A percentile compares a stretch with the other conserved stretches of the same genome.
phyloP scores from a whole-genome alignment of 2,888 invertebrate species.

The Sarcophaga rosellei region DNA sequence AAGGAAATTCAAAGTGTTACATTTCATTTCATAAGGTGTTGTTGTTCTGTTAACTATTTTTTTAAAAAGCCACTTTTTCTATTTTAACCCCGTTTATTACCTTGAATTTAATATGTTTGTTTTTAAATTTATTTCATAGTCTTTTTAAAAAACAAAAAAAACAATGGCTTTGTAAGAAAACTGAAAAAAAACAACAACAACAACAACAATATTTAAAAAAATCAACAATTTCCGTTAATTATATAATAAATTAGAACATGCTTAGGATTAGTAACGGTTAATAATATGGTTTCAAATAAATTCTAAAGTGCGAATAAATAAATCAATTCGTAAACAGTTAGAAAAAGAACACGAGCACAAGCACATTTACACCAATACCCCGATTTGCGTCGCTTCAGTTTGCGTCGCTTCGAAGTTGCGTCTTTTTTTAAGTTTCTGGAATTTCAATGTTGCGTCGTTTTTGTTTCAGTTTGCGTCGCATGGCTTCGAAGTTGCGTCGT shows the following conservation, averaged over 20 bases:
- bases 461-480: too few species aligned
- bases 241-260: slow-evolving; percentile 52
- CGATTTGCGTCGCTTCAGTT: too few species aligned
- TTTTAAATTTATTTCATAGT: slow-evolving; percentile 31
- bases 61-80: neutral
- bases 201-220: too few species aligned
- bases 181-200: too few species aligned
- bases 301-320: slow-evolving; percentile 2
- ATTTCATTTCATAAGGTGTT: slow-evolving; percentile 11
- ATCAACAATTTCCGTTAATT: slow-evolving; percentile 54
- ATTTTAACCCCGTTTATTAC: slow-evolving; percentile 30
- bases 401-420: too few species aligned
- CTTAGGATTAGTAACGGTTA: slow-evolving; percentile 18
- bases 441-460: too few species aligned
- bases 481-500: too few species aligned
- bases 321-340: slow-evolving; percentile 1
- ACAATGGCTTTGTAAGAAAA: slow-evolving; percentile 4
- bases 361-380: too few species aligned
- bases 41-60: neutral
- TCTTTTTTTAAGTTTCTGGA: too few species aligned
- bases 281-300: neutral
- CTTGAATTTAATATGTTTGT: slow-evolving; percentile 53
- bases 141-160: neutral
- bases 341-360: neutral
- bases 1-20: slow-evolving; percentile 40